Conservation (phyloP, 2,113 vertebrate species). For the Cromileptes altivelis region DNA sequence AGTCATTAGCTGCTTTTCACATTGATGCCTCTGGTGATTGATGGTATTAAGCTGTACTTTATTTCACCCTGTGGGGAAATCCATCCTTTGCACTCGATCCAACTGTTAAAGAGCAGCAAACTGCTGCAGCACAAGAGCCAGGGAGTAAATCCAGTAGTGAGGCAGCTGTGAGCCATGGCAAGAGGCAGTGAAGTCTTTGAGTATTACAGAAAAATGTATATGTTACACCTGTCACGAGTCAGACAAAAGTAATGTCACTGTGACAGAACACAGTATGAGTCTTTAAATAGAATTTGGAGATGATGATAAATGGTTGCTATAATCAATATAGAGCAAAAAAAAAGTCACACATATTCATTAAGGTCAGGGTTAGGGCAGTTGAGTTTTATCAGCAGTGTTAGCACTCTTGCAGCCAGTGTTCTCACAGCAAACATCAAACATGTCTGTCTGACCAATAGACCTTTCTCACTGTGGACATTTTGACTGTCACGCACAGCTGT, state of each 20-base stretch:
- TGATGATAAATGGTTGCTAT: neutral
- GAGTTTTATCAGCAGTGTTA: neutral
- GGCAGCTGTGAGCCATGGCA: neutral
- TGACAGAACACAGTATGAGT: neutral
- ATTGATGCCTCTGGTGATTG: constrained; percentile 4
- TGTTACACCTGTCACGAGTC: neutral
- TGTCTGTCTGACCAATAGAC: neutral
- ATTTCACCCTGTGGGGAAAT: neutral
- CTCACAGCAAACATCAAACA: constrained; percentile 3
- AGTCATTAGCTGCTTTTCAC: constrained; percentile 12
- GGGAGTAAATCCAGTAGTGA: neutral
- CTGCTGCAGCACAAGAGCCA: neutral
- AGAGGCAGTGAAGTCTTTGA: neutral
- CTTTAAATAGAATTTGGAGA: too few relatives aligned
- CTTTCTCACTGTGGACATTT: neutral
- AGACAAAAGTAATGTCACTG: neutral
- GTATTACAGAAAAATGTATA: neutral
- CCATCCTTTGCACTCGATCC: neutral
- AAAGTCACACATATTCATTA: too few relatives aligned
- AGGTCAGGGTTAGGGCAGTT: neutral
- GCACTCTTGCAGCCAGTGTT: neutral
- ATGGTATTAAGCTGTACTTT: constrained; percentile 14
- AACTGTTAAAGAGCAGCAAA: neutral
- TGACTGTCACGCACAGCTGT: neutral
- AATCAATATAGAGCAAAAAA: too few relatives aligned